Conservation (phyloP, 1,140 invertebrate species). For the Cydia strobilella region DNA sequence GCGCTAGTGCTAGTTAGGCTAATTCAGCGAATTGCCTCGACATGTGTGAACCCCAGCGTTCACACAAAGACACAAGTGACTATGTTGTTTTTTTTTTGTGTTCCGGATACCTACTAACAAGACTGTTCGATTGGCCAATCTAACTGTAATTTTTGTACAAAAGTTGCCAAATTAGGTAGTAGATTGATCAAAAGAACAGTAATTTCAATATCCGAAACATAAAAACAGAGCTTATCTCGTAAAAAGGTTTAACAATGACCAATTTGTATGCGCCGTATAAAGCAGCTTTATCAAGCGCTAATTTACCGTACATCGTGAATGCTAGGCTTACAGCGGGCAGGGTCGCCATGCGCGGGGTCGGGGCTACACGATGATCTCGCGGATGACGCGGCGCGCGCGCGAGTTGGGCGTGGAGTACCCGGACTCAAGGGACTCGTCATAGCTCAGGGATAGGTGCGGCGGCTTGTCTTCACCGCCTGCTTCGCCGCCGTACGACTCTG, state of each 20-base stretch:
- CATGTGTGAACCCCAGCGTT: background rate
- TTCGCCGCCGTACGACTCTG: slow-evolving; percentile 91
- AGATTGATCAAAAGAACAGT: too few relatives aligned
- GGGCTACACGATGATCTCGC: slow-evolving; percentile 95
- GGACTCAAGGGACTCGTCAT: slow-evolving; percentile 95
- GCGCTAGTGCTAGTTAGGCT: background rate
- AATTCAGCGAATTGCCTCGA: background rate
- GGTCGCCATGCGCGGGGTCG: background rate
- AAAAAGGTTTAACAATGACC: too few relatives aligned
- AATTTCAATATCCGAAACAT: too few relatives aligned
- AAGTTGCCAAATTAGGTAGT: too few relatives aligned
- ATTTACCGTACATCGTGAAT: slow-evolving; percentile 34
- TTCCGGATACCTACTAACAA: too few relatives aligned
- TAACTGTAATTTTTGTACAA: too few relatives aligned
- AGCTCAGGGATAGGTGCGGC: slow-evolving; percentile 91
- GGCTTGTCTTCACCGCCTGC: slow-evolving; percentile 86
- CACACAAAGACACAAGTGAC: slow-evolving; percentile 33
- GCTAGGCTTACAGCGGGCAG: slow-evolving; percentile 32
- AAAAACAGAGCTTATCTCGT: too few relatives aligned
- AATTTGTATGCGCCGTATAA: too few relatives aligned
- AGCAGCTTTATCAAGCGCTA: slow-evolving; percentile 34
- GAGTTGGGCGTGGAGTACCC: slow-evolving; percentile 96
- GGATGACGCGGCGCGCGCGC: slow-evolving; percentile 92
- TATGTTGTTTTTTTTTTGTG: too few relatives aligned
- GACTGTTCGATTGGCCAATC: too few relatives aligned